A percentile compares a stretch with the other conserved stretches of the same genome.
Conservation (phyloP, 2,797 vertebrate genomes). For the Poecilia velifera region DNA sequence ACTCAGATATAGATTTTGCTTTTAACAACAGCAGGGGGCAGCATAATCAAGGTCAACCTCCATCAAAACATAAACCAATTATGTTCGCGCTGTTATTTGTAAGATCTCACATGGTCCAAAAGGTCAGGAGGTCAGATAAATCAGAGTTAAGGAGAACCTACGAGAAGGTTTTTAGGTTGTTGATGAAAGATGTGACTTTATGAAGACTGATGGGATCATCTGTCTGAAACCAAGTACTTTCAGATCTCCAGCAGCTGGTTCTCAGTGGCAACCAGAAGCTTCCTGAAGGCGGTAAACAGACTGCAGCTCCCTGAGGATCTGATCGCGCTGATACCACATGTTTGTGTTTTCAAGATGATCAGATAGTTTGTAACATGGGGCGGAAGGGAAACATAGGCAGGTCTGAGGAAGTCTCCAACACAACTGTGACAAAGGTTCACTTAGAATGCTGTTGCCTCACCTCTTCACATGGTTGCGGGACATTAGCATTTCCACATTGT, state of each 20-base stretch:
- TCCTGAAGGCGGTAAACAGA: neutral
- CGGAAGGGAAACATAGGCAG: neutral
- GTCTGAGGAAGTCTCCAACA: neutral
- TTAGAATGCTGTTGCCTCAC: too few relatives aligned
- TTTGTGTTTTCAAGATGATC: neutral
- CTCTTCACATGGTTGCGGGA: neutral
- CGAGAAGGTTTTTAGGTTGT: neutral
- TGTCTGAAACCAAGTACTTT: neutral
- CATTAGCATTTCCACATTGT: too few relatives aligned
- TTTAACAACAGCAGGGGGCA: conserved; percentile 8
- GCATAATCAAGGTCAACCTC: neutral
- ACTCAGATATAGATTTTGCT: neutral
- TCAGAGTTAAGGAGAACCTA: neutral
- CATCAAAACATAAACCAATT: neutral
- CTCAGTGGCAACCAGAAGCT: neutral
- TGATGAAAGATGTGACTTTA: neutral
- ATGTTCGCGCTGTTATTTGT: neutral
- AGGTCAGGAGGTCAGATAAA: neutral
- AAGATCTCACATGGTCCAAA: neutral
- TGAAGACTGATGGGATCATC: neutral
- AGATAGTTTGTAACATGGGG: neutral
- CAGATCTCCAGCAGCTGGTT: neutral
- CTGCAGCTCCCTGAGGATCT: conserved; percentile 15
- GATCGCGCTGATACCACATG: neutral
- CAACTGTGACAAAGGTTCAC: neutral